phyloP scores from a whole-genome alignment of 2,888 invertebrate genomes.

The Linyphia triangularis region DNA sequence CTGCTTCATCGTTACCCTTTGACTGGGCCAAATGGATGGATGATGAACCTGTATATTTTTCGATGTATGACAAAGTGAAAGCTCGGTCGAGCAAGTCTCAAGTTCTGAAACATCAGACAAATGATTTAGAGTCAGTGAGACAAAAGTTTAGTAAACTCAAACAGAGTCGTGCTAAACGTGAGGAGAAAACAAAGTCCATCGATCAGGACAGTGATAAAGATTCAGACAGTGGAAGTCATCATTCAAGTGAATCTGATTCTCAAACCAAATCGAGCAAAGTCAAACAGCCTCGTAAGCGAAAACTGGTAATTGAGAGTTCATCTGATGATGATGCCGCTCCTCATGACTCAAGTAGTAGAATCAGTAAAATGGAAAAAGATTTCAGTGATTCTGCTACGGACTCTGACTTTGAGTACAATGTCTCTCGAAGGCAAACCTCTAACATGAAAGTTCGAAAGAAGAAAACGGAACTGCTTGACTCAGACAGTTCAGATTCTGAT shows the following conservation, averaged over 20 bases:
- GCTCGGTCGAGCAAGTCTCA: constrained; percentile 87
- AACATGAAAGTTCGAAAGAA: constrained; percentile 50
- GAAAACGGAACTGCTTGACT: constrained; percentile 61
- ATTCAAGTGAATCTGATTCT: constrained; percentile 76
- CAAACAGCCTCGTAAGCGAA: constrained; percentile 76
- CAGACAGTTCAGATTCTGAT: constrained; percentile 71
- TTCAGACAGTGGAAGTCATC: constrained; percentile 76
- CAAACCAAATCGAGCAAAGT: constrained; percentile 72
- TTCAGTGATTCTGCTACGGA: constrained; percentile 74
- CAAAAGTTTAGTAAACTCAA: constrained; percentile 93
- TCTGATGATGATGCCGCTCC: constrained; percentile 73
- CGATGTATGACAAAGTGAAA: constrained; percentile 98
- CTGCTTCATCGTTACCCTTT: constrained; percentile 43
- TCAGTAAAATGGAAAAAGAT: constrained; percentile 66
- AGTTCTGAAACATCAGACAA: constrained; percentile 81
- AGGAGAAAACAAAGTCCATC: constrained; percentile 72
- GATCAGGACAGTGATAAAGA: constrained; percentile 77
- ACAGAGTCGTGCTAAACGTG: constrained; percentile 83
- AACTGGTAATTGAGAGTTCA: constrained; percentile 76
- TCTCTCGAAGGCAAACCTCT: constrained; percentile 47
- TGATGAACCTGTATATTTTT: constrained; percentile 93
- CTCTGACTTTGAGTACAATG: constrained; percentile 74
- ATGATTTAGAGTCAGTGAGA: constrained; percentile 89
- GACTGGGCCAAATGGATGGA: constrained; percentile 86
- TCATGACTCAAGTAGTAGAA: constrained; percentile 54